Evolutionary conservation across 1,140 invertebrate species (phyloP).

Genomic region (Trissolcus basalis): DNA sequence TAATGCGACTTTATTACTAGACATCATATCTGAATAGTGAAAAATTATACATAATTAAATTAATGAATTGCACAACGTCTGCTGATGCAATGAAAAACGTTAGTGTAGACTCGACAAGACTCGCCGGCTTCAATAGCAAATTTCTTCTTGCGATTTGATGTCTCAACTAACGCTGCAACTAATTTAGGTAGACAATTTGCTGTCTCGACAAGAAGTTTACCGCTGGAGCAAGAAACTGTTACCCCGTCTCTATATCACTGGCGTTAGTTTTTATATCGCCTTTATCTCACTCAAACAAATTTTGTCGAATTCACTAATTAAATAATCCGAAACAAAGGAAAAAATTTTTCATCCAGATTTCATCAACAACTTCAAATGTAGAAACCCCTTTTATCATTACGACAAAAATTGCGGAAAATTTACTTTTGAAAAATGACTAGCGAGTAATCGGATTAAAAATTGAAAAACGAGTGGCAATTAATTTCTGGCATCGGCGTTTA

Average conservation of each 20-base stretch:
- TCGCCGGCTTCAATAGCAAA: conserved; percentile 26
- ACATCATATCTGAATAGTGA: neutral
- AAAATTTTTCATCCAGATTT: too few species aligned
- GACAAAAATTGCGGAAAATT: too few species aligned
- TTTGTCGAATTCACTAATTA: neutral
- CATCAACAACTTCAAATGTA: too few species aligned
- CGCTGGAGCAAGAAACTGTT: conserved; percentile 31
- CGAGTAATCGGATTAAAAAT: conserved; percentile 12
- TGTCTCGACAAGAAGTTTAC: conserved; percentile 32
- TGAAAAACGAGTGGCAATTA: too few species aligned
- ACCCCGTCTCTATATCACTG: conserved; percentile 22
- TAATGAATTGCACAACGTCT: conserved; percentile 29
- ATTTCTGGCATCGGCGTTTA: neutral
- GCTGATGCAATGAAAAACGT: conserved; percentile 27
- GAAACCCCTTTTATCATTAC: too few species aligned
- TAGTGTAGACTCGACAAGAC: conserved; percentile 10
- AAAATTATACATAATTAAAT: conserved; percentile 25
- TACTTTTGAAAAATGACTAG: neutral
- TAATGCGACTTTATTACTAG: neutral
- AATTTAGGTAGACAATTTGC: conserved; percentile 45
- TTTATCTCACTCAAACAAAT: conserved; percentile 23
- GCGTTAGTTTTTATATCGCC: conserved; percentile 37
- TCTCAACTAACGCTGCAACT: conserved; percentile 47
- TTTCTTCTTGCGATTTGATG: conserved; percentile 41
- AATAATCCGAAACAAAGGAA: neutral